A percentile compares a stretch with the other conserved stretches of the same genome.
Evolutionary conservation across 2,888 invertebrate species (phyloP).

Genomic region (Eristalis pertinax): DNA sequence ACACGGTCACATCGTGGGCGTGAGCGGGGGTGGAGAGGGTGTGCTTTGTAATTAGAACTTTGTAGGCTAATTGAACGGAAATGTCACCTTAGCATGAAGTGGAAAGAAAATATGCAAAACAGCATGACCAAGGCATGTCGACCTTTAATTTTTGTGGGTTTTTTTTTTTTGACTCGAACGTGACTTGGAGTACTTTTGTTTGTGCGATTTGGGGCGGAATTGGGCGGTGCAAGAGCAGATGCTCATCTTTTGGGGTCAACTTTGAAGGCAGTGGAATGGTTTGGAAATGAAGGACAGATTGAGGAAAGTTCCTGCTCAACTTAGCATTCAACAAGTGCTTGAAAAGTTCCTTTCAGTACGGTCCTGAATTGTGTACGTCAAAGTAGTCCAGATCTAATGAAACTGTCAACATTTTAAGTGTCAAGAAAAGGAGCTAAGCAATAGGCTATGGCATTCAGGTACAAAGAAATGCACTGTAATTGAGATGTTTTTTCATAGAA

Average conservation of each 20-base stretch:
- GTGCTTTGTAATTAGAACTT: slow-evolving; percentile 42
- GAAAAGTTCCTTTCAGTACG: too few relatives aligned
- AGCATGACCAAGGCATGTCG: not conserved
- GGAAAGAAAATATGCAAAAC: not conserved
- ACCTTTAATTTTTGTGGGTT: not conserved
- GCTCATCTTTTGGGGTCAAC: not conserved
- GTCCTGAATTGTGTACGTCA: too few relatives aligned
- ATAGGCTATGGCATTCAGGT: too few relatives aligned
- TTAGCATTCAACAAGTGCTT: too few relatives aligned
- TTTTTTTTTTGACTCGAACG: not conserved
- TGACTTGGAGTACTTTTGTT: not conserved
- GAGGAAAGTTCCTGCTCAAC: too few relatives aligned
- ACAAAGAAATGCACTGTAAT: too few relatives aligned
- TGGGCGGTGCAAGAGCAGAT: not conserved
- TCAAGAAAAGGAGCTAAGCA: too few relatives aligned
- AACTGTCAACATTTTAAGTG: too few relatives aligned
- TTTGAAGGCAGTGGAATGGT: not conserved
- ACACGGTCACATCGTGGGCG: slow-evolving; percentile 41
- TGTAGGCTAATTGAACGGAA: slow-evolving; percentile 45
- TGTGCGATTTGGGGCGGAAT: not conserved
- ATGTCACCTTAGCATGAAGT: slow-evolving; percentile 42
- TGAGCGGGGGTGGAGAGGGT: not conserved
- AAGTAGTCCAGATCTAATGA: too few relatives aligned
- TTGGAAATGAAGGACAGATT: not conserved
- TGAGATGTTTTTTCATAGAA: too few relatives aligned